These are phyloP conservation scores for Chloebia gouldiae DNA, from an alignment of 2,113 vertebrate species.

Conservation along the genomic window DNA sequence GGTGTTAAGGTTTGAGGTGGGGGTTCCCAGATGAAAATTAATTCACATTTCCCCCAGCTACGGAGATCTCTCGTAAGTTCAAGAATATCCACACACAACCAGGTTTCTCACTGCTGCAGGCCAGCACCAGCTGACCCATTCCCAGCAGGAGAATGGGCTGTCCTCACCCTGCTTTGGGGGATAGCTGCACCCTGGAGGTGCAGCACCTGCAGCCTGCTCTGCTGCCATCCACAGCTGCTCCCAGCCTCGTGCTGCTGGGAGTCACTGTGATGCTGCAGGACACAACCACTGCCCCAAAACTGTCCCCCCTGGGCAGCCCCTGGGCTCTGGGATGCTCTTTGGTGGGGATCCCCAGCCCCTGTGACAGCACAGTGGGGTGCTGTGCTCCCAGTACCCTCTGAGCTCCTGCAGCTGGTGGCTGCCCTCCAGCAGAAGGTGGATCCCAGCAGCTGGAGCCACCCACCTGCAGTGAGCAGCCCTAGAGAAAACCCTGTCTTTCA, in stretches of 20 bases:
- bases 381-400: fast-evolving
- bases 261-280: fast-evolving
- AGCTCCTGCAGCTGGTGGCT: not conserved
- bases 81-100: not conserved
- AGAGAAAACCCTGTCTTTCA: not conserved
- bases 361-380: not conserved
- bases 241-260: fast-evolving
- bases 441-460: not conserved
- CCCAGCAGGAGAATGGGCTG: not conserved
- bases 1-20: not conserved
- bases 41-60: not conserved
- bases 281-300: not conserved
- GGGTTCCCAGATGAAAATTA: fast-evolving
- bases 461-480: not conserved
- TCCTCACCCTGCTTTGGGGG: not conserved
- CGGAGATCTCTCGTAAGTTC: not conserved
- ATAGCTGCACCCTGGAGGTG: not conserved
- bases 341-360: not conserved
- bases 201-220: not conserved
- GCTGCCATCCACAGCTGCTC: not conserved
- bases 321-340: not conserved
- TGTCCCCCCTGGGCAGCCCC: not conserved
- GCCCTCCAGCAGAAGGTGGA: not conserved
- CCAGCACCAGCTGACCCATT: not conserved
- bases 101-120: not conserved